Evolutionary conservation across 2,113 vertebrate genomes (phyloP), one percentile per base, ranked within the genome.

Genomic region (Pitta sordida): DNA sequence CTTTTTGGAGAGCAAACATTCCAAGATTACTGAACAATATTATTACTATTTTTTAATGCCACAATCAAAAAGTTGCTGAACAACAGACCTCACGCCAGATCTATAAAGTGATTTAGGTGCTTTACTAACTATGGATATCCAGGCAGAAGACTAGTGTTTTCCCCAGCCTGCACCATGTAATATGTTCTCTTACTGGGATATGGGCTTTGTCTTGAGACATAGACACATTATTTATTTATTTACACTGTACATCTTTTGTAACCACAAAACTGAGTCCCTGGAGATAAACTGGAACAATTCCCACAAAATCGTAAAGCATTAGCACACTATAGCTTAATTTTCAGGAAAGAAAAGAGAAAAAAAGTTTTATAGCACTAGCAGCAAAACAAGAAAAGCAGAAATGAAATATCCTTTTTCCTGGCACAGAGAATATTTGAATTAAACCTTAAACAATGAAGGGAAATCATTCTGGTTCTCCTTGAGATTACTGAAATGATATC

Each of bases 381-480:
- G 62, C 7, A 1, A 88, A 77, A 80, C 80, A 70, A 95, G 69
- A 92, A 86, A 94, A 83, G 53, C 67, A 91, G 67, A 93, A 85
- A 36, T 90, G 65, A 97, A 96, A 96, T 82, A 94, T 88, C 70
- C 90, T 96, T 92, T 93, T 94, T 96, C 89, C 88, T 96, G 85
- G 70, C 90, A 94, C 53, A 81, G 58, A 1, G 36, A 92, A 79
- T 74, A 86, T 68, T 81, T 91, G 91, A 94, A 95, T 84, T 80
- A 93, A 94, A 85, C 90, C 60, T 70, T 64, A 91, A 97, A 98
- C 97, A 98, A 97, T 97, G 44, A 93, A 90, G 83, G 96, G 97
- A 97, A 97, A 96, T 96, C 71, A 95, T 88, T 91, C 56, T 79
- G 63, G 86, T 93, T 63, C 86, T 97, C 95, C 83, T 96, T 91